Conservation (phyloP, 37 sponge, comb jelly and placozoan species). For the Hormiphora californensis region DNA sequence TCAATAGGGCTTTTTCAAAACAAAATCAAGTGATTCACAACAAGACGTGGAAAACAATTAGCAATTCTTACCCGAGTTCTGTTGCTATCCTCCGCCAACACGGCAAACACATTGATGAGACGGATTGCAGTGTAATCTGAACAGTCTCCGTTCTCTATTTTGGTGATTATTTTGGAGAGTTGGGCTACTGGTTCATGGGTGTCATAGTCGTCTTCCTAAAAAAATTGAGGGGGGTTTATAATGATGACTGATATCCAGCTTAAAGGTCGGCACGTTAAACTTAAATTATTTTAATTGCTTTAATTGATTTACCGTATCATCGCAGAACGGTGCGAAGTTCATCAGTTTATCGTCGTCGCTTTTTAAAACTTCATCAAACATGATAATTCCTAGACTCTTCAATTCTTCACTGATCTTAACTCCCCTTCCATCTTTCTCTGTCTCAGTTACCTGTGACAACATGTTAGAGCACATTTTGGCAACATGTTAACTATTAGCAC, state of each 20-base stretch:
- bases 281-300: not conserved
- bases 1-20: too few species aligned
- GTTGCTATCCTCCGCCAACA: constrained; percentile 37
- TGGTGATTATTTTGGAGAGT: not conserved
- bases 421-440: not conserved
- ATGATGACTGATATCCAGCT: not conserved
- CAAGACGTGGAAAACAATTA: too few species aligned
- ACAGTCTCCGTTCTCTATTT: not conserved
- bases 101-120: constrained; percentile 34
- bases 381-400: not conserved
- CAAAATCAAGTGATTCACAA: too few species aligned
- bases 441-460: not conserved
- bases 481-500: too few species aligned
- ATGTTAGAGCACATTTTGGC: too few species aligned
- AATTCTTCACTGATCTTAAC: constrained; percentile 49
- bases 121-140: constrained; percentile 9
- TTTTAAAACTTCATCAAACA: not conserved
- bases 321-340: constrained; percentile 35
- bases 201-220: constrained; percentile 36
- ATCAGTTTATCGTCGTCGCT: not conserved
- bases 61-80: not conserved
- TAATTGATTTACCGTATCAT: not conserved
- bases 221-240: not conserved
- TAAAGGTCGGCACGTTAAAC: not conserved
- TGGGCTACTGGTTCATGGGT: constrained; percentile 27